Base-by-base conservation (phyloP, 2,797 vertebrate species). In the Sparus aurata region DNA sequence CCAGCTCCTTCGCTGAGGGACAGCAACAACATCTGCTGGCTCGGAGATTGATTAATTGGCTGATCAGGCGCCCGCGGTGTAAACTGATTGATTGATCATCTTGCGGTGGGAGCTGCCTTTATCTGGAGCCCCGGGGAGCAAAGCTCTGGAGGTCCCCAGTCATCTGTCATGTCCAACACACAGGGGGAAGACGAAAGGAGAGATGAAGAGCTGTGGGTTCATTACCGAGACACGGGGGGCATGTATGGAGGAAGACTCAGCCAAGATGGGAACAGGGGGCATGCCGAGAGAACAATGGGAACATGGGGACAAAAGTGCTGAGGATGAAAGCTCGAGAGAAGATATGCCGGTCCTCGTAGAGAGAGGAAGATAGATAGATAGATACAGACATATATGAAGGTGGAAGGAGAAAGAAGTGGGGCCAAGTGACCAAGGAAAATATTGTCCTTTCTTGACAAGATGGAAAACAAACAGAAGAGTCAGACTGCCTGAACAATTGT, bases 1-100 rank as follows among this genome's bases (percentile, higher is more conserved):
- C 84, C 81, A 88, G 86, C 69, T 82, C 78, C 41, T 87, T 80
- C 43, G 73, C 88, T 82, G 84, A 92, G 87, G 79, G 86, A 91
- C 87, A 77, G 79, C 86, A 85, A 78, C 84, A 92, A 91, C 93
- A 94, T 94, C 93, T 93, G 93, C 90, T 82, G 75, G 87, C 82
- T 84, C 72, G 55, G 47, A 81, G 85, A 94, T 93, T 95, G 95
- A 96, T 95, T 91, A 93, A 95, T 94, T 91, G 89, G 93, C 92
- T 92, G 92, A 95, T 95, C 92, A 50, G 90, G 75, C 67, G 87
- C 93, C 91, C 17, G 79, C 81, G 73, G 93, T 92, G 88, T 91
- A 92, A 94, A 95, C 92, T 90, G 93, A 95, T 92, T 95, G 94
- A 95, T 94, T 91, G 94, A 95, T 95, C 87, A 91, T 94, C 91